Evolutionary conservation across 1,140 invertebrate genomes (phyloP).

Genomic region (Galleria mellonella): DNA sequence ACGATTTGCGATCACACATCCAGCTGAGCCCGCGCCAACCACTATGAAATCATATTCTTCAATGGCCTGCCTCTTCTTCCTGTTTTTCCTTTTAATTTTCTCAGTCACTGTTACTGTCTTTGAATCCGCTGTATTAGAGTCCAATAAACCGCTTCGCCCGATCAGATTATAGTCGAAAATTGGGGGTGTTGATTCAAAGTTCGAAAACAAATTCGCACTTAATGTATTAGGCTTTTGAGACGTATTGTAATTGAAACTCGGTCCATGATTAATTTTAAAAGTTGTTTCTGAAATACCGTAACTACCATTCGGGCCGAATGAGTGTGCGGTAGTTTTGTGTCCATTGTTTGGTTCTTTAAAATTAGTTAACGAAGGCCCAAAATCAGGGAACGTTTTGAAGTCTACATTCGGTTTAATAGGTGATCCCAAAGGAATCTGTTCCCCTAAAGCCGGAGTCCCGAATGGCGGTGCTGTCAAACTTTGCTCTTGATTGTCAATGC

Average conservation of each 20-base stretch:
- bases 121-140: constrained; percentile 27
- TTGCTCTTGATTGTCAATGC: too few species aligned
- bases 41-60: constrained; percentile 60
- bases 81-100: constrained; percentile 13
- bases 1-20: constrained; percentile 54
- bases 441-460: background rate
- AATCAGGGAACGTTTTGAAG: background rate
- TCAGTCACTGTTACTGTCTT: constrained; percentile 22
- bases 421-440: background rate
- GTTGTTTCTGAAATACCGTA: constrained; percentile 11
- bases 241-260: background rate
- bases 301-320: constrained; percentile 14
- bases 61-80: constrained; percentile 18
- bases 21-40: constrained; percentile 57
- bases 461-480: background rate
- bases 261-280: constrained; percentile 15
- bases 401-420: background rate
- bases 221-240: background rate
- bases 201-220: constrained; percentile 4
- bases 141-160: constrained; percentile 17
- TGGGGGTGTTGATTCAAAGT: constrained; percentile 9
- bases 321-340: constrained; percentile 5
- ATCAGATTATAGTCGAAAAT: constrained; percentile 27
- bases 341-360: background rate
- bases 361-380: background rate